These are phyloP conservation scores for Myripristis jacobus DNA, from an alignment of 2,797 vertebrate species.

Conservation along the genomic window DNA sequence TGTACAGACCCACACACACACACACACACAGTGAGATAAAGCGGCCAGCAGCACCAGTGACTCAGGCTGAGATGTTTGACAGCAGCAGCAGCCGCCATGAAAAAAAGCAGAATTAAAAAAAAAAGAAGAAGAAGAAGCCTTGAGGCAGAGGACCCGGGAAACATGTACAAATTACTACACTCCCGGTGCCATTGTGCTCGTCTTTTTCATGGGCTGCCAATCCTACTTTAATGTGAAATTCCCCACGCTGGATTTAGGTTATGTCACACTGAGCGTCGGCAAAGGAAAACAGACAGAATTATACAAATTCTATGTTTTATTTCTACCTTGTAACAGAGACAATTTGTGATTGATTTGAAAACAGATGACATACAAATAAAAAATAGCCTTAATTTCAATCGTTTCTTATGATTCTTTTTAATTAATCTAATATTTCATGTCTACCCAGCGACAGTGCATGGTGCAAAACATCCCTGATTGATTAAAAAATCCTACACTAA, in stretches of 20 bases:
- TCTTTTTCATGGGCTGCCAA: background rate
- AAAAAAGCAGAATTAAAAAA: too few relatives aligned
- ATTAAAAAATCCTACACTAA: slow-evolving; percentile 75
- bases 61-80: slow-evolving; percentile 29
- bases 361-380: slow-evolving; percentile 79
- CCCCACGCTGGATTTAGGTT: background rate
- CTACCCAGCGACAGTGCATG: slow-evolving; percentile 83
- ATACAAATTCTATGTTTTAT: slow-evolving; percentile 81
- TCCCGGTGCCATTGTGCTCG: background rate
- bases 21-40: background rate
- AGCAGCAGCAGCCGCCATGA: slow-evolving; percentile 6
- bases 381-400: slow-evolving; percentile 69
- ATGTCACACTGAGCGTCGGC: background rate
- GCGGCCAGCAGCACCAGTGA: slow-evolving; percentile 27
- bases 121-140: background rate
- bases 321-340: slow-evolving; percentile 83
- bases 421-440: slow-evolving; percentile 71
- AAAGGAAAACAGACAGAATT: slow-evolving; percentile 65
- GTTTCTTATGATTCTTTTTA: slow-evolving; percentile 46
- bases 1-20: background rate
- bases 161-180: background rate
- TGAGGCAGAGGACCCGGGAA: slow-evolving; percentile 1
- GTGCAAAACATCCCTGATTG: slow-evolving; percentile 85
- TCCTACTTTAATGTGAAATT: background rate
- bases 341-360: slow-evolving; percentile 77